A percentile compares a stretch with the other conserved stretches of the same genome.
Evolutionary conservation across 2,888 invertebrate genomes (phyloP).

Genomic region (Crematogaster levior): DNA sequence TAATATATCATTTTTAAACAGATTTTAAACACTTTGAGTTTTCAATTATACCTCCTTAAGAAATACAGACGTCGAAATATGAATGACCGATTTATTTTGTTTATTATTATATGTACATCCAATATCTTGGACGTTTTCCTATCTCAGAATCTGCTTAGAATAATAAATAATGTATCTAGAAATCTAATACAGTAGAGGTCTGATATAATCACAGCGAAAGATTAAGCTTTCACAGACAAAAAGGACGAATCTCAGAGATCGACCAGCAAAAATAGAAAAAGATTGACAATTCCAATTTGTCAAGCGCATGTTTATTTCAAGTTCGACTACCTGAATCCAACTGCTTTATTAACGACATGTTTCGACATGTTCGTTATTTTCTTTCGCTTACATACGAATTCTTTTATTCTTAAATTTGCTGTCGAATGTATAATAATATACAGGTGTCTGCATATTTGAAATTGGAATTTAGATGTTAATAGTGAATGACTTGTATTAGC

Average conservation of each 20-base stretch:
- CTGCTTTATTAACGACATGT: neutral
- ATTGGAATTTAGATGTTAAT: constrained; percentile 17
- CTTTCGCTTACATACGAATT: neutral
- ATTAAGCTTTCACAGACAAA: neutral
- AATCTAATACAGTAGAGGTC: too few species aligned
- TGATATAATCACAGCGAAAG: neutral
- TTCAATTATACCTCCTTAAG: too few species aligned
- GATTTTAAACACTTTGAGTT: too few species aligned
- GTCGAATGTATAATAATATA: neutral
- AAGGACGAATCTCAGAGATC: neutral
- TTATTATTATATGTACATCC: too few species aligned
- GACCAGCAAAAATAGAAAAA: constrained; percentile 2
- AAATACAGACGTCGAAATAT: neutral
- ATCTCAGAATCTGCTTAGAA: neutral
- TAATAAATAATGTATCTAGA: neutral
- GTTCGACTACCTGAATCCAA: neutral
- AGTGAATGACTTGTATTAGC: constrained; percentile 6
- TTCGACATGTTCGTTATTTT: neutral
- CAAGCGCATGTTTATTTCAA: neutral
- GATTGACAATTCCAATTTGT: neutral
- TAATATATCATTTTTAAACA: too few species aligned
- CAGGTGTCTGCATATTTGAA: neutral
- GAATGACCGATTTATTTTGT: constrained; percentile 11
- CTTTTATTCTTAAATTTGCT: neutral
- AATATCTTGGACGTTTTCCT: neutral